These are phyloP conservation scores for Carapus acus DNA, from an alignment of 2,797 vertebrate genomes.

Conservation along the genomic window DNA sequence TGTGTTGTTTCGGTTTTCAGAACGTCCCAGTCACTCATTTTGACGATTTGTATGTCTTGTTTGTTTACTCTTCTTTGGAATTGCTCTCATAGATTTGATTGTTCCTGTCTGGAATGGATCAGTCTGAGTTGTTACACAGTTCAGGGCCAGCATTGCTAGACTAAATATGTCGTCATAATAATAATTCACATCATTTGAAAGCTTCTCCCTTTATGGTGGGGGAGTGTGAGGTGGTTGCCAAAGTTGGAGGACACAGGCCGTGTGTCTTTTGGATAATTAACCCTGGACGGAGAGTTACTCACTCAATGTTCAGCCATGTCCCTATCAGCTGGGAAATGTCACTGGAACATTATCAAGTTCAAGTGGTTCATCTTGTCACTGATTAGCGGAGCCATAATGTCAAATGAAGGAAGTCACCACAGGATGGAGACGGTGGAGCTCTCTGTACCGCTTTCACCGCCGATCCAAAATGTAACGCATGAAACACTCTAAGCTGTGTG, in stretches of 20 bases:
- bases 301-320: not conserved
- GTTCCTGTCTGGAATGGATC: slow-evolving; percentile 28
- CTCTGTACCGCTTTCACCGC: too few relatives aligned
- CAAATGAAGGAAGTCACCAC: too few relatives aligned
- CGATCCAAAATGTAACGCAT: too few relatives aligned
- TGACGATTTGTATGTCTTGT: slow-evolving; percentile 24
- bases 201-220: not conserved
- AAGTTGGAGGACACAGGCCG: not conserved
- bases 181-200: not conserved
- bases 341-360: not conserved
- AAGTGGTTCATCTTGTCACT: not conserved
- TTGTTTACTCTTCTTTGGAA: slow-evolving; percentile 23
- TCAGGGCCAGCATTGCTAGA: not conserved
- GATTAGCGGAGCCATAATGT: too few relatives aligned
- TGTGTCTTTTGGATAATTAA: not conserved
- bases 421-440: too few relatives aligned
- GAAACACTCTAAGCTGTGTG: too few relatives aligned
- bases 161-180: not conserved
- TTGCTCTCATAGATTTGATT: slow-evolving; percentile 25
- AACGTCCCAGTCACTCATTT: slow-evolving; percentile 31
- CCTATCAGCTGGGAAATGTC: not conserved
- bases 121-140: not conserved
- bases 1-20: slow-evolving; percentile 23
- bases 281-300: not conserved
- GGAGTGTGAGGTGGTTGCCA: too few relatives aligned